Evolutionary conservation across 2,797 vertebrate genomes (phyloP), one percentile per base, ranked within the genome.

Genomic region (Siniperca obscura): DNA sequence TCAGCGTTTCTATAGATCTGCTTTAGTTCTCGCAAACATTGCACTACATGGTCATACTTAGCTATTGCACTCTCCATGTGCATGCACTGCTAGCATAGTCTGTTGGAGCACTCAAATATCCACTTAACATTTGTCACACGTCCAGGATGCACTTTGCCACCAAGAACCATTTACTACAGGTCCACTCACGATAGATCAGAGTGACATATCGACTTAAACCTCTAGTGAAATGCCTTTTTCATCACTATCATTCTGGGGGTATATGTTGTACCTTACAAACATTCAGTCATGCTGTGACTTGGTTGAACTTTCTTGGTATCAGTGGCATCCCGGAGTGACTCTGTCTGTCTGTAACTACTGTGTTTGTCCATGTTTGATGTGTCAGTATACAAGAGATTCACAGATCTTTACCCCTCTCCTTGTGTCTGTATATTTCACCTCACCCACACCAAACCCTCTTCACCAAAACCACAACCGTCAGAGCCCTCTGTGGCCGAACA

Each of bases 11-110:
- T 87, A 75, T 91, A 92, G 90, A 83, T 89, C 86, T 89, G 92
- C 93, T 94, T 93, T 94, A 95, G 92, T 93, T 92, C 90, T 92
- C 80, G 84, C 89, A 92, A 90, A 87, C 95, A 93, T 95, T 94
- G 94, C 94, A 92, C 93, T 94, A 92, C 92, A 93, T 93, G 66
- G 88, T 90, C 87, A 91, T 93, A 92, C 89, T 92, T 94, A 90
- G 91, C 92, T 89, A 85, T 86, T 85, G 89, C 92, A 94, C 94
- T 94, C 91, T 91, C 87, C 86, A 88, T 90, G 88, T 94, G 90
- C 91, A 82, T 90, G 80, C 95, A 94, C 95, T 86, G 91, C 94
- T 96, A 95, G 95, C 91, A 82, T 96, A 95, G 95, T 93, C 93
- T 93, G 90, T 94, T 86, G 87, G 89, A 95, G 93, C 94, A 95